Base-by-base conservation (phyloP, 2,113 vertebrate genomes). In the Oreochromis tanganicae region DNA sequence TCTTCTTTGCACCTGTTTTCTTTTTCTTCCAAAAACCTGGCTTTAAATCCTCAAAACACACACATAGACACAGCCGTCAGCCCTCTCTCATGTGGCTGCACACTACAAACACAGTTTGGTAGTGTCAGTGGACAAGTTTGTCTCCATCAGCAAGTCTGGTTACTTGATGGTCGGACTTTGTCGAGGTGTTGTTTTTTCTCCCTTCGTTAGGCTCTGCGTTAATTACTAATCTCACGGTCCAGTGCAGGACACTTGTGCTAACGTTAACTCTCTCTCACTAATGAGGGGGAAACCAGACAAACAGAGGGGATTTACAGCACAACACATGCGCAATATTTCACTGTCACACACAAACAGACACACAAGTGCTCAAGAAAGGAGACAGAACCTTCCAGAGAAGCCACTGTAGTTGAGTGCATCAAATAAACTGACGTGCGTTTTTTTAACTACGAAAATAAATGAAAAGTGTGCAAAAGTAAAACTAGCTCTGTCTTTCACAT, bases 191-290 rank as follows among this genome's bases (percentile, higher is more conserved):
- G 94, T 95, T 95, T 96, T 96, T 93, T 90, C 96, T 94, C 90
- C 95, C 95, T 96, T 96, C 95, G 94, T 96, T 96, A 96, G 95
- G 93, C 96, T 95, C 94, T 13, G 88, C 94, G 91, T 96, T 96
- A 97, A 97, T 97, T 96, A 96, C 95, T 94, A 96, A 97, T 97
- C 96, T 97, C 96, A 97, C 95, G 96, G 94, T 96, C 95, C 94
- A 96, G 92, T 87, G 95, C 92, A 92, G 93, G 94, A 94, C 94
- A 89, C 94, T 95, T 91, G 94, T 95, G 95, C 94, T 95, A 95
- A 95, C 94, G 94, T 91, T 95, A 92, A 96, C 95, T 94, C 95
- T 92, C 92, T 94, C 90, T 80, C 96, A 91, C 95, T 97, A 96
- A 97, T 96, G 95, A 96, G 95, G 94, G 91, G 90, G 94, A 96